Evolutionary conservation across 2,888 invertebrate genomes (phyloP).

Genomic region (Esperia sulphurella): DNA sequence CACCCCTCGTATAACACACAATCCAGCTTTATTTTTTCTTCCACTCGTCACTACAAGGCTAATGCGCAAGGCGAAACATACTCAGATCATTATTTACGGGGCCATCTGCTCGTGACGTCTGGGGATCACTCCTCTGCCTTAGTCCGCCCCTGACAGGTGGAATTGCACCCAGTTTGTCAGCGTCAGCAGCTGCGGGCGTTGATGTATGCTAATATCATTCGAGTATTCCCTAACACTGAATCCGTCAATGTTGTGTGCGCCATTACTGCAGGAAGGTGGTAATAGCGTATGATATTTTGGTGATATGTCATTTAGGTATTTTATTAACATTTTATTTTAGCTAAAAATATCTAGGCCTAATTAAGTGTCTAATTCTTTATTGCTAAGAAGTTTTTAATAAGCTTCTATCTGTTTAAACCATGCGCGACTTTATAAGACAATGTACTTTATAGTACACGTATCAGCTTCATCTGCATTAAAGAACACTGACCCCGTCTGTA

Average conservation of each 20-base stretch:
- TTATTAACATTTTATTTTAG: too few relatives aligned
- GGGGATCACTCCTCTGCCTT: neutral
- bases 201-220: slow-evolving; percentile 1
- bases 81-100: neutral
- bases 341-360: too few relatives aligned
- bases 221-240: neutral
- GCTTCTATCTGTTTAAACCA: too few relatives aligned
- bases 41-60: too few relatives aligned
- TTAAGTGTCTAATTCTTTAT: too few relatives aligned
- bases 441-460: too few relatives aligned
- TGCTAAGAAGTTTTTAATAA: too few relatives aligned
- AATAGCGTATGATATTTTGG: neutral
- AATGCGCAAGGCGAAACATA: neutral
- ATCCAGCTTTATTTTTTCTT: too few relatives aligned
- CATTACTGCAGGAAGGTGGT: neutral
- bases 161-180: slow-evolving; percentile 9
- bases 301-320: neutral
- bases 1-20: too few relatives aligned
- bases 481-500: too few relatives aligned
- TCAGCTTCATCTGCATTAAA: too few relatives aligned
- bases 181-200: slow-evolving; percentile 1
- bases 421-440: too few relatives aligned
- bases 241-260: neutral
- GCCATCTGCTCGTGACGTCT: neutral
- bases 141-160: neutral